Evolutionary conservation across 1,140 invertebrate genomes (phyloP).

Genomic region (Calliopsis andreniformis): DNA sequence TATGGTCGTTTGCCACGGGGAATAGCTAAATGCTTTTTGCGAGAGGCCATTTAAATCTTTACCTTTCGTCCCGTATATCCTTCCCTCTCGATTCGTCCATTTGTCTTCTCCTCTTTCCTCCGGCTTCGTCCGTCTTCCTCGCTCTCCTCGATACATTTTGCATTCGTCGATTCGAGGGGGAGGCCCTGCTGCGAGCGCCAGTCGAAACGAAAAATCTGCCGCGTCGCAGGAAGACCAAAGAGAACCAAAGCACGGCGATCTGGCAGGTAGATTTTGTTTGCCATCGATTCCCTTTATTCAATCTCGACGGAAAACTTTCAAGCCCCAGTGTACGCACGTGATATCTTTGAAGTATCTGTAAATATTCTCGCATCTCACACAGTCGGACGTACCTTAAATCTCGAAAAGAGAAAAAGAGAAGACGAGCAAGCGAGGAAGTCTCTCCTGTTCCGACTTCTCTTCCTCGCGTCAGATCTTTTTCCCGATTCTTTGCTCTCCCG

Average conservation of each 20-base stretch:
- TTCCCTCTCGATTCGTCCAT: conserved; percentile 37
- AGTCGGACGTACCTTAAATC: conserved; percentile 69
- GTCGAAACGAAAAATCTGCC: conserved; percentile 12
- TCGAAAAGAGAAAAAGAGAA: background rate
- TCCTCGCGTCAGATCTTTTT: conserved; percentile 41
- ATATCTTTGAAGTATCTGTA: conserved; percentile 77
- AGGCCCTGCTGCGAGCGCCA: background rate
- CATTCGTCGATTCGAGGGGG: conserved; percentile 2
- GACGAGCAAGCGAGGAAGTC: too few relatives aligned
- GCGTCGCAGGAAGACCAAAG: too few relatives aligned
- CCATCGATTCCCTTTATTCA: conserved; percentile 73
- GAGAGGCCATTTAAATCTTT: conserved; percentile 81
- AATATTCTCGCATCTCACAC: conserved; percentile 70
- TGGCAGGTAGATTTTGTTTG: conserved; percentile 69
- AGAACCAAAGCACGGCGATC: background rate
- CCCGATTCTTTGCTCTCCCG: conserved; percentile 56
- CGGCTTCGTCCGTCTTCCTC: conserved; percentile 9
- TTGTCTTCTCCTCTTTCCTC: conserved; percentile 41
- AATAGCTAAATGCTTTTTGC: conserved; percentile 83
- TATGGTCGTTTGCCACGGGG: conserved; percentile 81
- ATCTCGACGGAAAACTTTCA: conserved; percentile 39
- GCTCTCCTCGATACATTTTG: background rate
- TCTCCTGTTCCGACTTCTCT: conserved; percentile 21
- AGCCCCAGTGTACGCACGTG: conserved; percentile 33
- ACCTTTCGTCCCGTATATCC: conserved; percentile 69